These are phyloP conservation scores for Iguana delicatissima DNA, from an alignment of 2,797 vertebrate genomes.

Conservation along the genomic window DNA sequence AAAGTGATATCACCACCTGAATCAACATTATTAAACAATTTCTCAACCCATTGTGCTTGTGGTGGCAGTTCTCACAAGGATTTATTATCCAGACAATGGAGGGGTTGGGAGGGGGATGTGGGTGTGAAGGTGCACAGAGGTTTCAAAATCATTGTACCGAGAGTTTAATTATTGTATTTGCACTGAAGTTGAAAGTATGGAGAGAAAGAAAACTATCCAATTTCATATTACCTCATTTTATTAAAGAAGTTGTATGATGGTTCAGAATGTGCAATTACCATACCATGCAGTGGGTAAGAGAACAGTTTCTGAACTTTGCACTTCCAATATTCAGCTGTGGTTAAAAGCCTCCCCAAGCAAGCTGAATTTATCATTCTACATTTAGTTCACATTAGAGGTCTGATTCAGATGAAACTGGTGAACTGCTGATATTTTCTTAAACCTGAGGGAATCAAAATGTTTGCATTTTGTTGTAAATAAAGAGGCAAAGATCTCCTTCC, in stretches of 20 bases:
- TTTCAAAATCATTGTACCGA: constrained; percentile 76
- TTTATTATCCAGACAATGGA: constrained; percentile 74
- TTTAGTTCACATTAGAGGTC: background rate
- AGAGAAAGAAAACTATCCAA: constrained; percentile 62
- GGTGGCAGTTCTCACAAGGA: constrained; percentile 77
- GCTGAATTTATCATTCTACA: background rate
- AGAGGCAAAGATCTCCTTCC: background rate
- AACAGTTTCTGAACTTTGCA: constrained; percentile 47
- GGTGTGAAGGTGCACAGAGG: constrained; percentile 43
- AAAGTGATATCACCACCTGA: constrained; percentile 73
- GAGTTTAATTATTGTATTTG: constrained; percentile 78
- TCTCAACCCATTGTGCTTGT: constrained; percentile 69
- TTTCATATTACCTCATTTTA: constrained; percentile 71
- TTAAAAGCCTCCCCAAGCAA: constrained; percentile 30
- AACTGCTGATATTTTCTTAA: background rate
- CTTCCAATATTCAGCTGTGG: constrained; percentile 8
- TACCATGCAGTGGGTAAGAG: constrained; percentile 51
- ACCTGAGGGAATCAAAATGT: background rate
- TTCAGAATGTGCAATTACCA: constrained; percentile 68
- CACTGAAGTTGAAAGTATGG: constrained; percentile 75
- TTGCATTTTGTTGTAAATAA: background rate
- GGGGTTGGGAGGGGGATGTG: constrained; percentile 41
- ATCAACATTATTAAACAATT: constrained; percentile 78
- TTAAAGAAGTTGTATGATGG: constrained; percentile 72
- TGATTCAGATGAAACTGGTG: constrained; percentile 20